Evolutionary conservation across 2,888 invertebrate species (phyloP), one percentile per base, ranked within the genome.

Genomic region (Parnassius orleans): DNA sequence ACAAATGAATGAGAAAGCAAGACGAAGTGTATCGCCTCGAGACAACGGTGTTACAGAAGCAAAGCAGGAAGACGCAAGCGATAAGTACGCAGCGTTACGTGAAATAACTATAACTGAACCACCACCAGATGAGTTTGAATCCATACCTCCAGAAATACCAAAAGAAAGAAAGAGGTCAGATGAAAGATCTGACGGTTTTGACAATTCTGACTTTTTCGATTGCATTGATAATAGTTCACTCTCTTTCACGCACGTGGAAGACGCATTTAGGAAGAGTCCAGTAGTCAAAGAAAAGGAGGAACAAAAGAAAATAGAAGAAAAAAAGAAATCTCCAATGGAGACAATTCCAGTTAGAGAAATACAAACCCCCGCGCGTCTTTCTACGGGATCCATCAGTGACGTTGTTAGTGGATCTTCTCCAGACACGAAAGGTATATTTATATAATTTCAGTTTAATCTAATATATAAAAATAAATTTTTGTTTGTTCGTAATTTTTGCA

Each of bases 51-150:
- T 80, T 48, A 80, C 86, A 2, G 90, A 90, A 41, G 65, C 73
- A 0, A 93, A 92, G 67, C 79, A 73, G 5, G 92, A 92, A 63
- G 83, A 87, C 58, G 70, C 72, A 24, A 86, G 84, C 70, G 96
- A 96, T 82, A 94, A 94, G 72, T 97, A 97, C 78, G 97, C 97
- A 0, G 97, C 97, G 0, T 82, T 97, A 57, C 90, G 97, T 0
- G 96, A 96, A 76, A 94, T 95, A 11, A 95, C 95, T 47, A 88
- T 94, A 61, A 94, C 94, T 0, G 94, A 95, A 75, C 91, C 87
- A 66, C 88, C 87, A 54, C 90, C 78, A 71, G 94, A 93, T 10
- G 94, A 93, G 63, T 87, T 86, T 62, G 90, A 91, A 67, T 90
- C 89, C 0, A 67, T 91, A 43, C 92, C 92, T 0, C 86, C 92